Evolutionary conservation across 2,888 invertebrate species (phyloP).

Genomic region (Cheilosia vulpina): DNA sequence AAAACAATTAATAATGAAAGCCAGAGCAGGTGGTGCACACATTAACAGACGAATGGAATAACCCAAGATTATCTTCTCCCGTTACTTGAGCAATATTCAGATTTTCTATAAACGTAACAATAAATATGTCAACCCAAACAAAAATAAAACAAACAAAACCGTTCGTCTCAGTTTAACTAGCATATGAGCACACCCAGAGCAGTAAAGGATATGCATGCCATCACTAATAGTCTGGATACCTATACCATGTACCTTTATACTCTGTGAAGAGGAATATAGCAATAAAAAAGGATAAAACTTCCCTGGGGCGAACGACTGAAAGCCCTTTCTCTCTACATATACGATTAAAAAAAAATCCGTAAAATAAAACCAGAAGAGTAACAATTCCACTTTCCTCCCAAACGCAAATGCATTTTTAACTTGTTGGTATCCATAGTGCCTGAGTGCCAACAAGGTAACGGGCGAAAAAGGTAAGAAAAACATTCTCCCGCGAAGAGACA

Average conservation of each 20-base stretch:
- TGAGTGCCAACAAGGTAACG: constrained; percentile 25
- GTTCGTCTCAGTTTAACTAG: constrained; percentile 37
- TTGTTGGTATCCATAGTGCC: constrained; percentile 72
- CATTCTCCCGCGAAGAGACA: constrained; percentile 65
- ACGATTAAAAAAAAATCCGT: not conserved
- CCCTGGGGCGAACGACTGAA: constrained; percentile 18
- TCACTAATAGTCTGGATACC: not conserved
- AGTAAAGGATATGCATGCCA: constrained; percentile 17
- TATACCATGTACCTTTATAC: not conserved
- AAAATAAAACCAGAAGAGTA: constrained; percentile 3
- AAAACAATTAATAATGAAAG: too few species aligned
- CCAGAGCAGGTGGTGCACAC: too few species aligned
- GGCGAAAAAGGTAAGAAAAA: constrained; percentile 53
- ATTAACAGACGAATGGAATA: too few species aligned
- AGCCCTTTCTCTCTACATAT: not conserved
- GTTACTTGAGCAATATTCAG: constrained; percentile 3
- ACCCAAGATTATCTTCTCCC: too few species aligned
- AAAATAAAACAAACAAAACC: constrained; percentile 5
- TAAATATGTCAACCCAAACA: constrained; percentile 39
- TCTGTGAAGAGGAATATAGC: constrained; percentile 7
- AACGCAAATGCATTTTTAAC: constrained; percentile 67
- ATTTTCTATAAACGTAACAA: constrained; percentile 19
- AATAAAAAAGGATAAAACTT: constrained; percentile 25
- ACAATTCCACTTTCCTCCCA: constrained; percentile 4
- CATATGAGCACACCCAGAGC: constrained; percentile 33